Evolutionary conservation across 2,888 invertebrate species (phyloP).

Genomic region (Tenthredo distinguenda): DNA sequence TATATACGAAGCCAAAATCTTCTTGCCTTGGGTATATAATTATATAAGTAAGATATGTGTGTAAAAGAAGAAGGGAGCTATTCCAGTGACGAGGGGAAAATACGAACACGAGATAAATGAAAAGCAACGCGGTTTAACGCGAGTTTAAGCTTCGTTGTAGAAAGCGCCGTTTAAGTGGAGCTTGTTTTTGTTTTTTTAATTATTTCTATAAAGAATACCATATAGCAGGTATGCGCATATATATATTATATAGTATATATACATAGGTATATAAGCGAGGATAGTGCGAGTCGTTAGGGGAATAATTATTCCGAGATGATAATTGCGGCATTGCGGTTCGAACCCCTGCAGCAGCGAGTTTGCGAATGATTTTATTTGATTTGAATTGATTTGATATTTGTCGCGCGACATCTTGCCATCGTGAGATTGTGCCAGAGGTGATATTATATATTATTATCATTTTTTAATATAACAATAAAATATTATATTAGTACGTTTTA

Average conservation of each 20-base stretch:
- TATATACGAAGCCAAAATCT: background rate
- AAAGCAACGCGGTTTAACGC: background rate
- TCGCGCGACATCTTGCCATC: conserved; percentile 77
- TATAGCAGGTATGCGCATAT: background rate
- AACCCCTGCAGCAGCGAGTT: background rate
- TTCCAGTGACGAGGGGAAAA: background rate
- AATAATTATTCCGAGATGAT: background rate
- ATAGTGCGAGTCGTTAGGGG: background rate
- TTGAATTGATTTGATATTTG: conserved; percentile 61
- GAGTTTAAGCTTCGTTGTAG: conserved; percentile 20
- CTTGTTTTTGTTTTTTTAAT: background rate
- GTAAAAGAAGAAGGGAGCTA: background rate
- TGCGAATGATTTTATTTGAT: background rate
- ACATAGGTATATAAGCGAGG: background rate
- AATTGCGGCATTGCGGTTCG: background rate
- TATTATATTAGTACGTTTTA: conserved; percentile 79
- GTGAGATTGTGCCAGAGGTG: conserved; percentile 79
- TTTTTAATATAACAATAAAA: conserved; percentile 70
- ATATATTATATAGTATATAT: background rate
- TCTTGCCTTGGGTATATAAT: background rate
- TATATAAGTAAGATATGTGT: background rate
- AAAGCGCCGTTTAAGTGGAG: background rate
- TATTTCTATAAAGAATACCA: conserved; percentile 7
- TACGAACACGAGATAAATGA: background rate
- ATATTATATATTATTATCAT: conserved; percentile 74